Conservation (phyloP, 2,113 vertebrate species). For the Chaenocephalus aceratus region DNA sequence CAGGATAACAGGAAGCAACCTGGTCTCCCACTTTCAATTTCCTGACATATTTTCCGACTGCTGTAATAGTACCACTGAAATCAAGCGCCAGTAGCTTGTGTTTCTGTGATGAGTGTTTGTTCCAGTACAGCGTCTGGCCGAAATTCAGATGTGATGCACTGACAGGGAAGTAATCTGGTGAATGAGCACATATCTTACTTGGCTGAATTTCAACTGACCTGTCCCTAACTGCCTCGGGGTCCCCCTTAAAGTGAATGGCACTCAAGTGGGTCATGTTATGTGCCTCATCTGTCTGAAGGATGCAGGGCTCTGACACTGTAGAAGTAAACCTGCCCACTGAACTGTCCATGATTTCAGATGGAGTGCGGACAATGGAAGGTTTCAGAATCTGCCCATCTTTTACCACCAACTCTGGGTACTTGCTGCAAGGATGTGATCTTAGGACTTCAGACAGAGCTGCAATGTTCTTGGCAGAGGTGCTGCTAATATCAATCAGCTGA, state of each 20-base stretch:
- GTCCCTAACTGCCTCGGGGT: slow-evolving; percentile 42
- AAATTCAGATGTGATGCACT: slow-evolving; percentile 83
- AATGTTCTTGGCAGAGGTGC: slow-evolving; percentile 79
- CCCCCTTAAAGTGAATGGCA: slow-evolving; percentile 63
- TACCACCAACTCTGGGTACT: slow-evolving; percentile 86
- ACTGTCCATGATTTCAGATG: slow-evolving; percentile 46
- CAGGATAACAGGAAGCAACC: slow-evolving; percentile 87
- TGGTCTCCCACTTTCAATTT: slow-evolving; percentile 89
- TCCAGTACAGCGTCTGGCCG: slow-evolving; percentile 88
- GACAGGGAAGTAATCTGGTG: slow-evolving; percentile 90
- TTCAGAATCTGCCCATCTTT: slow-evolving; percentile 79
- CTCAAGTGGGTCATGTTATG: slow-evolving; percentile 78
- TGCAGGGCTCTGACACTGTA: slow-evolving; percentile 62
- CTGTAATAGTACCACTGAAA: slow-evolving; percentile 87
- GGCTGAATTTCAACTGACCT: slow-evolving; percentile 82
- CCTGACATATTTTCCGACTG: slow-evolving; percentile 82
- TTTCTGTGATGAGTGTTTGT: slow-evolving; percentile 79
- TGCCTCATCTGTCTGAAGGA: slow-evolving; percentile 84
- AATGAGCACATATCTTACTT: slow-evolving; percentile 86
- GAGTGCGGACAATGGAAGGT: slow-evolving; percentile 80
- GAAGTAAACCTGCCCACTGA: slow-evolving; percentile 15
- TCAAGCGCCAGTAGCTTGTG: slow-evolving; percentile 87
- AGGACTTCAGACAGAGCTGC: slow-evolving; percentile 81
- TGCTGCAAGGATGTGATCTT: slow-evolving; percentile 71
- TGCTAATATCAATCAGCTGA: slow-evolving; percentile 86